These are phyloP conservation scores for Carpatolechia fugitivella DNA, from an alignment of 2,888 invertebrate species.

Conservation along the genomic window DNA sequence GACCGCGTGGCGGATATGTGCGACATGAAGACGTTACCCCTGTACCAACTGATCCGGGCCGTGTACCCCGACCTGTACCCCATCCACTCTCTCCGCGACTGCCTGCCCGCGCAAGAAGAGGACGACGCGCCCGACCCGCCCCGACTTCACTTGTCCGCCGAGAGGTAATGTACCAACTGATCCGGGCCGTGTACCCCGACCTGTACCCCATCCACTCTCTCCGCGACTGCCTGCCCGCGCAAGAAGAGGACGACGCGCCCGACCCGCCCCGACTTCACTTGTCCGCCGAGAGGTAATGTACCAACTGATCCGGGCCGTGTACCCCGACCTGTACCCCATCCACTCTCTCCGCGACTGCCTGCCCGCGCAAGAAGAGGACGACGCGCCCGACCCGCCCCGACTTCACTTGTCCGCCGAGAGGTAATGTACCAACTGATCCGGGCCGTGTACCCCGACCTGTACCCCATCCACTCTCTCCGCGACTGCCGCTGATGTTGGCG, in stretches of 20 bases:
- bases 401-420: conserved; percentile 91
- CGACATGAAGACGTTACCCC: conserved; percentile 92
- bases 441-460: not conserved
- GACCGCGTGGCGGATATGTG: conserved; percentile 96
- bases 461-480: not conserved
- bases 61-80: conserved; percentile 97
- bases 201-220: conserved; percentile 92
- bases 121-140: conserved; percentile 82
- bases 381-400: conserved; percentile 84
- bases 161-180: conserved; percentile 83
- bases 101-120: conserved; percentile 40
- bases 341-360: conserved; percentile 80
- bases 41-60: conserved; percentile 87
- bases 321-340: conserved; percentile 95
- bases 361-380: conserved; percentile 23
- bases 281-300: conserved; percentile 84
- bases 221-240: conserved; percentile 31
- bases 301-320: conserved; percentile 89
- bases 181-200: conserved; percentile 94
- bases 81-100: conserved; percentile 82
- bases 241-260: conserved; percentile 51
- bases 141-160: conserved; percentile 90
- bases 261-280: conserved; percentile 91
- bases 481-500: too few relatives aligned
- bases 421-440: conserved; percentile 39